Evolutionary conservation across 1,140 invertebrate genomes (phyloP), one percentile per base, ranked within the genome.

Genomic region (Scaptomyza montana): DNA sequence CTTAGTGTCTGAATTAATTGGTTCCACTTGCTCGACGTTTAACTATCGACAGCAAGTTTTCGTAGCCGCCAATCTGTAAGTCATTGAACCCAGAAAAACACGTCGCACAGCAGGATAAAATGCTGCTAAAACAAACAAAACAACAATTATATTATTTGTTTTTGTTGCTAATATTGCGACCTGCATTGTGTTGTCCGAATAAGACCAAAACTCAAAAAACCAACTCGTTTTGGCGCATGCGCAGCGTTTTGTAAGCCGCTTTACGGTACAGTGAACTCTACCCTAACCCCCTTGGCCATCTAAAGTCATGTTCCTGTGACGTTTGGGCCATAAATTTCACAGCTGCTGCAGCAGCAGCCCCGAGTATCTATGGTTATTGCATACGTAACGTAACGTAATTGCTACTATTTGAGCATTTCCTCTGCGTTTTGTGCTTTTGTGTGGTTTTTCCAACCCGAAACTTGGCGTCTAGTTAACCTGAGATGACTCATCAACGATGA

Each of bases 221-320:
- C 66, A 86, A 82, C 78, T 82, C 74, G 82, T 86, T 86, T 86
- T 80, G 76, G 78, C 21, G 82, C 82, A 82, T 89, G 82, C 84
- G 87, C 82, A 81, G 65, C 82, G 67, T 82, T 85, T 75, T 79
- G 65, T 78, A 80, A 55, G 75, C 59, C 54, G 72, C 84, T 87
- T 89, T 89, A 87, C 84, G 84, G 84, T 87, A 87, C 84, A 87
- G 76, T 87, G 84, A 87, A 89, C 84, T 78, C 47, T 78, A 55
- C 45, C 56, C 16, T 16, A 16, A 16, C 16, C 16, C 47, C 63
- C 74, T 21, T 65, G 33, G 45, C 56, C 50, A 7, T 12, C 16
- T 57, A 33, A 78, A 79, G 65, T 89, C 76, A 71, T 87, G 79
- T 89, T 86, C 78, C 82, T 86, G 82, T 82, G 53, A 81, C 75